Percentiles rank a stretch among this genome's conserved stretches.
Evolutionary conservation across 2,113 vertebrate genomes (phyloP).

Genomic region (Tiliqua scincoides): DNA sequence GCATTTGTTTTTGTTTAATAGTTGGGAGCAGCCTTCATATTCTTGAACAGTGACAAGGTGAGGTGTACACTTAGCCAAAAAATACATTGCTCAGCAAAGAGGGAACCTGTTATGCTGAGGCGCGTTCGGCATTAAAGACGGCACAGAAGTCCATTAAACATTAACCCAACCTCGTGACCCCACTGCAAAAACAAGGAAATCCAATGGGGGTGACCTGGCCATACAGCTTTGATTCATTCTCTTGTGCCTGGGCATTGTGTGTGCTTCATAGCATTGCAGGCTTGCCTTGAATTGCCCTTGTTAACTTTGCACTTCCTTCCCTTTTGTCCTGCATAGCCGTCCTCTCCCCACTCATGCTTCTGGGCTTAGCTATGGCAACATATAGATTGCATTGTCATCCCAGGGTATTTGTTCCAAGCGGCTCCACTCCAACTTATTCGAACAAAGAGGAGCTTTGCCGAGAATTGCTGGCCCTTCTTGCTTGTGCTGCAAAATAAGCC

Average conservation of each 20-base stretch:
- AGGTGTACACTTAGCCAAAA: not conserved
- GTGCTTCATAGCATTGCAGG: not conserved
- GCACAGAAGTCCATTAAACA: conserved; percentile 5
- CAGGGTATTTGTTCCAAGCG: not conserved
- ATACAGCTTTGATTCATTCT: conserved; percentile 4
- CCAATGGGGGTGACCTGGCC: conserved; percentile 19
- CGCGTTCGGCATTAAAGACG: not conserved
- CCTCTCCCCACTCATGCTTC: not conserved
- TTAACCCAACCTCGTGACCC: conserved; percentile 7
- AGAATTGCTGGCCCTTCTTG: not conserved
- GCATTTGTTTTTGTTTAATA: too few species aligned
- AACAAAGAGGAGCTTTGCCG: not conserved
- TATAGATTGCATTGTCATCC: accelerated
- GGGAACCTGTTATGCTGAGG: not conserved
- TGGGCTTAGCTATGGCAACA: not conserved
- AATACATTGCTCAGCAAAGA: not conserved
- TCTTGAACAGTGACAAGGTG: not conserved
- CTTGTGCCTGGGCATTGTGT: not conserved
- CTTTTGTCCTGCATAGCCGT: conserved; percentile 19
- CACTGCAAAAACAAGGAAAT: conserved; percentile 47
- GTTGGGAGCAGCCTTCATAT: too few species aligned
- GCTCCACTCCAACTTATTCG: too few species aligned
- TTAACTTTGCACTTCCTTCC: conserved; percentile 48
- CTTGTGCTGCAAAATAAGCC: not conserved
- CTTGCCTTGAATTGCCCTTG: conserved; percentile 6